Evolutionary conservation across 2,113 vertebrate genomes (phyloP), one percentile per base, ranked within the genome.

Genomic region (Oncorhynchus gorbuscha): DNA sequence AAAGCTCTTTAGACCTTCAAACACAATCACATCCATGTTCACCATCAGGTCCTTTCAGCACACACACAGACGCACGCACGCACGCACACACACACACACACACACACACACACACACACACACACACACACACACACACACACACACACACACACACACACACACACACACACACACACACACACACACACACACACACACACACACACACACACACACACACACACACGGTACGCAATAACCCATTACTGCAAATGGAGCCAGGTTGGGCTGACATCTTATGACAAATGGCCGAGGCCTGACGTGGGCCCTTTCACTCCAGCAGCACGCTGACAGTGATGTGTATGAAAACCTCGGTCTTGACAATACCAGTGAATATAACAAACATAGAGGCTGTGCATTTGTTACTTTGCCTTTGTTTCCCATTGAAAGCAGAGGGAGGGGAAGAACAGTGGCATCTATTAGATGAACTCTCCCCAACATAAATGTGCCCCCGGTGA

Each of bases 361-460:
- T 85, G 83, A 92, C 87, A 89, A 90, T 86, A 71, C 79, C 72
- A 79, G 67, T 86, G 82, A 69, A 92, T 86, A 85, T 80, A 81
- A 81, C 81, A 83, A 79, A 78, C 71, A 39, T 26, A 84, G 79
- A 81, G 81, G 81, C 84, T 26, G 70, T 88, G 82, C 83, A 89
- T 89, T 86, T 85, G 86, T 91, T 84, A 76, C 76, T 3, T 55
- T 22, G 22, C 45, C 24, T 72, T 92, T 91, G 89, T 91, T 90
- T 82, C 81, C 81, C 65, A 9, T 35, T 86, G 86, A 89, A 89
- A 86, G 51, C 51, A 85, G 85, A 81, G 79, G 79, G 73, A 85
- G 83, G 84, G 84, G 84, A 86, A 85, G 90, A 86, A 88, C 90
- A 88, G 88, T 84, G 79, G 86, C 81, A 83, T 92, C 89, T 91